These are phyloP conservation scores for Leucopsar rothschildi DNA, from an alignment of 2,113 vertebrate genomes.

Conservation along the genomic window DNA sequence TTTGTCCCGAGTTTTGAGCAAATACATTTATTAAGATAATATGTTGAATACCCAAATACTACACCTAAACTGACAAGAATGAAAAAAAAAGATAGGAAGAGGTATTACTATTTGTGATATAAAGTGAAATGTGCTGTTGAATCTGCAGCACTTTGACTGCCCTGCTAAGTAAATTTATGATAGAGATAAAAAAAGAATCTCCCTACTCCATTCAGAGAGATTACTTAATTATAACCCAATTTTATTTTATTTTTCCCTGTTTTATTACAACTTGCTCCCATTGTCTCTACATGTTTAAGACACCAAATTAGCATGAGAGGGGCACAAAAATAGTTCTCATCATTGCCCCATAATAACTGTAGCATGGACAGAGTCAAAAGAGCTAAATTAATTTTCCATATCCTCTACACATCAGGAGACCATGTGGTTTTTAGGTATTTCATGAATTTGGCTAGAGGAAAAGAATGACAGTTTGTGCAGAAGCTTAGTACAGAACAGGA, in stretches of 20 bases:
- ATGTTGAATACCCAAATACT: background rate
- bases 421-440: background rate
- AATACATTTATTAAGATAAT: background rate
- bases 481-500: background rate
- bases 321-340: background rate
- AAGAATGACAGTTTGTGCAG: rapidly evolving
- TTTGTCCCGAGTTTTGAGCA: background rate
- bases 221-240: background rate
- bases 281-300: background rate
- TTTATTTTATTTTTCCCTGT: background rate
- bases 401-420: background rate
- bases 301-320: background rate
- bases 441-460: background rate
- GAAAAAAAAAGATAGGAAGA: background rate
- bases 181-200: background rate
- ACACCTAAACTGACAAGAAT: background rate
- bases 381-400: background rate
- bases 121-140: background rate
- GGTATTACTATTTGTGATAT: background rate
- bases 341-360: background rate
- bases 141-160: background rate
- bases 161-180: background rate
- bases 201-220: background rate
- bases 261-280: background rate
- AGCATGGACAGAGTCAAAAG: background rate